Conservation (phyloP, 2,797 vertebrate species). For the Myotis daubentonii region DNA sequence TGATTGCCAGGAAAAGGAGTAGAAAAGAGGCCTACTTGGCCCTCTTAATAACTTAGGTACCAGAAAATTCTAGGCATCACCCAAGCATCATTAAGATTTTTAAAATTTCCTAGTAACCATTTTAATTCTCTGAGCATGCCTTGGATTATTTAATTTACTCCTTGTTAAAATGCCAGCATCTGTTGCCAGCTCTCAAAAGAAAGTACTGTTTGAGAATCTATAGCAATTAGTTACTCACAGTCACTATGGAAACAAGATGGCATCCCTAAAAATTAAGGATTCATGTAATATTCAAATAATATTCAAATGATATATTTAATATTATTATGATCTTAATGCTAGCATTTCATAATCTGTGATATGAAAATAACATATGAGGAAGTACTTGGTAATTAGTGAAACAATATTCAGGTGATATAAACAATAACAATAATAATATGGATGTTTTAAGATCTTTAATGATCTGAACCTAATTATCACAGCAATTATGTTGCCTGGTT, state of each 20-base stretch:
- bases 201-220: slow-evolving; percentile 75
- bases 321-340: slow-evolving; percentile 21
- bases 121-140: slow-evolving; percentile 49
- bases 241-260: slow-evolving; percentile 82
- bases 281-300: slow-evolving; percentile 64
- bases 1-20: background rate
- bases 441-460: slow-evolving; percentile 25
- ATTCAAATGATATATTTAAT: slow-evolving; percentile 58
- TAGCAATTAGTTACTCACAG: slow-evolving; percentile 80
- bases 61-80: slow-evolving; percentile 32
- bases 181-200: slow-evolving; percentile 74
- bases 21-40: background rate
- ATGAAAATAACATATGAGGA: slow-evolving; percentile 25
- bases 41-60: background rate
- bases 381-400: slow-evolving; percentile 34
- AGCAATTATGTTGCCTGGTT: background rate
- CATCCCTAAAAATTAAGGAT: slow-evolving; percentile 73
- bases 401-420: slow-evolving; percentile 47
- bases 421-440: slow-evolving; percentile 13
- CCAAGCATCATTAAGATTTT: background rate
- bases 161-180: slow-evolving; percentile 76
- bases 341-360: slow-evolving; percentile 25
- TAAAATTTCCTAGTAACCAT: slow-evolving; percentile 42
- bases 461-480: slow-evolving; percentile 38
- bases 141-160: slow-evolving; percentile 76